Evolutionary conservation across 2,113 vertebrate species (phyloP), one percentile per base, ranked within the genome.

Genomic region (Reinhardtius hippoglossoides): DNA sequence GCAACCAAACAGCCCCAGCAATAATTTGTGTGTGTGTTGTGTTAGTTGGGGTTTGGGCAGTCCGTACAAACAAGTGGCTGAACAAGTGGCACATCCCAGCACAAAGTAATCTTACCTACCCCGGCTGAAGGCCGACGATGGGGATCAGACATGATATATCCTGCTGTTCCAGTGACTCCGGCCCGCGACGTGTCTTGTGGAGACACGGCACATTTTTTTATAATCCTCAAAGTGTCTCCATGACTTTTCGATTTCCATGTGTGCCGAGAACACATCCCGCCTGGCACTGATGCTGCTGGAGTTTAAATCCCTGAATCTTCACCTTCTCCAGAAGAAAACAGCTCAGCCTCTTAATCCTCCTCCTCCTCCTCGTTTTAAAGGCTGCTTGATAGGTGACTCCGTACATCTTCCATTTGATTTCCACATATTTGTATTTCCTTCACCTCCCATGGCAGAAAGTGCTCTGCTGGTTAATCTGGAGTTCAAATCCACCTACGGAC

Each of bases 301-400:
- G 83, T 91, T 83, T 86, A 84, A 92, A 88, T 92, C 92, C 91
- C 76, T 76, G 81, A 89, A 82, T 85, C 81, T 74, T 85, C 79
- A 83, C 79, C 85, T 89, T 69, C 76, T 89, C 83, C 84, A 84
- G 83, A 80, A 78, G 68, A 79, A 85, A 87, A 74, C 56, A 61
- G 84, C 74, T 57, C 65, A 48, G 84, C 72, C 58, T 81, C 69
- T 79, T 90, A 90, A 92, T 92, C 92, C 91, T 76, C 92, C 90
- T 76, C 67, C 27, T 78, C 91, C 90, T 75, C 62, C 24, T 78
- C n/a, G 23, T 81, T 46, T 75, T 60, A 67, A 83, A 86, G 83
- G 71, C 75, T 4, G 73, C 71, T 80, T 77, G 86, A 84, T 77
- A 71, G 71, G 74, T 78, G 81, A 81, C 67, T 85, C 57, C 42